Conservation (phyloP, 2,113 vertebrate species). For the Galbula dea region DNA sequence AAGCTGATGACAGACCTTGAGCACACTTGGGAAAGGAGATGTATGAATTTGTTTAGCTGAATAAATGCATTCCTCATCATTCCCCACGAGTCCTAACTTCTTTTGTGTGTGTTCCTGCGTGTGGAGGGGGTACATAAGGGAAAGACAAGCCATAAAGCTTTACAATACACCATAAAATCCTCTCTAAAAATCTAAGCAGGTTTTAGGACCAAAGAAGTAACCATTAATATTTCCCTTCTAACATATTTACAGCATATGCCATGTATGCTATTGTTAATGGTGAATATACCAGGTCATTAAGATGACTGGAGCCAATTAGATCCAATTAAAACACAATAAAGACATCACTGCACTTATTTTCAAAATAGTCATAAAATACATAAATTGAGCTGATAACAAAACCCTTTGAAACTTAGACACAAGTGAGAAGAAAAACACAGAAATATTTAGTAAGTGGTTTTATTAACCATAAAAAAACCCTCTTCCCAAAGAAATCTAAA, state of each 20-base stretch:
- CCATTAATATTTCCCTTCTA: slow-evolving; percentile 40
- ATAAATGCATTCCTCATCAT: slow-evolving; percentile 6
- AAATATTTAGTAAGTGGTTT: neutral
- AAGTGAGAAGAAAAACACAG: neutral
- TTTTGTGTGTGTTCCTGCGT: neutral
- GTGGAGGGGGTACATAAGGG: neutral
- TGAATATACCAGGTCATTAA: neutral
- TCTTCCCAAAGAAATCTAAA: neutral
- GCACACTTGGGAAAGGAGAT: neutral
- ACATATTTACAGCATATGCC: slow-evolving; percentile 7
- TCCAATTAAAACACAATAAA: slow-evolving; percentile 42
- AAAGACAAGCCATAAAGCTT: slow-evolving; percentile 49
- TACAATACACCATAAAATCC: slow-evolving; percentile 47
- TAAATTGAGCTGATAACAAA: slow-evolving; percentile 1
- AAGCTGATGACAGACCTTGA: slow-evolving; percentile 7
- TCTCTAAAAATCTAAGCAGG: neutral
- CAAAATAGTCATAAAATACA: slow-evolving; percentile 14
- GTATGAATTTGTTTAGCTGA: neutral
- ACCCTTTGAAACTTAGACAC: neutral
- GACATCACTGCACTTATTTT: neutral
- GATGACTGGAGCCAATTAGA: neutral
- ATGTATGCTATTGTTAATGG: neutral
- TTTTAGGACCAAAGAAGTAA: slow-evolving; percentile 18
- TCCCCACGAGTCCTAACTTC: neutral
- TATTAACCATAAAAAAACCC: neutral